Percentiles rank a stretch among this genome's conserved stretches.
Evolutionary conservation across 2,888 invertebrate species (phyloP).

Genomic region (Tubulanus polymorphus): DNA sequence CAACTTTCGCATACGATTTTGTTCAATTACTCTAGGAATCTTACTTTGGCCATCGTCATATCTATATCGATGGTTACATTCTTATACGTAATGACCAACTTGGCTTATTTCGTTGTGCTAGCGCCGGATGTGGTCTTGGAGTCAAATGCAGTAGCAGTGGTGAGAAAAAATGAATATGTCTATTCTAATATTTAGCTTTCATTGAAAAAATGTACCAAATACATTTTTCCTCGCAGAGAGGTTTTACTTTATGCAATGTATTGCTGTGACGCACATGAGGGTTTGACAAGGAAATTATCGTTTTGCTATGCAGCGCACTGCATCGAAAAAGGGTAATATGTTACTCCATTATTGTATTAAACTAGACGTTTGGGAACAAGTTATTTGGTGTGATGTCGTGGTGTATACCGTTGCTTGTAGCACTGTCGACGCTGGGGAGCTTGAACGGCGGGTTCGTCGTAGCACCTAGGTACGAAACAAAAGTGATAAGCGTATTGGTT

Average conservation of each 20-base stretch:
- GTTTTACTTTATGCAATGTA: too few relatives aligned
- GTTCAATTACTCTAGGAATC: neutral
- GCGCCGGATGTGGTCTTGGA: neutral
- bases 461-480: conserved; percentile 33
- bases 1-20: too few relatives aligned
- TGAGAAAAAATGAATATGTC: too few relatives aligned
- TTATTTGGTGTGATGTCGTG: conserved; percentile 35
- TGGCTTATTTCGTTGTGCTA: neutral
- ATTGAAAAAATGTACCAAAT: too few relatives aligned
- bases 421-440: conserved; percentile 92
- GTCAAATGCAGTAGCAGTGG: neutral
- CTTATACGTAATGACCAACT: neutral
- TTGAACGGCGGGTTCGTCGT: conserved; percentile 41
- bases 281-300: too few relatives aligned
- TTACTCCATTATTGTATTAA: too few relatives aligned
- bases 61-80: neutral
- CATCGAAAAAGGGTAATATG: too few relatives aligned
- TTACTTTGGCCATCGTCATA: neutral
- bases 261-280: too few relatives aligned
- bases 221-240: too few relatives aligned
- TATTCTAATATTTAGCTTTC: too few relatives aligned
- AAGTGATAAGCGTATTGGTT: too few relatives aligned
- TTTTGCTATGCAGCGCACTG: too few relatives aligned
- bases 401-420: conserved; percentile 66
- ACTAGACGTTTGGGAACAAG: conserved; percentile 39